These are phyloP conservation scores for Drosophila melanogaster DNA, from an alignment of 1,140 invertebrate species.

Conservation along the genomic window Release_6_plus_ISO1_MT NT_033777.3:7144501-7145000, in stretches of 20 bases:
- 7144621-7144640: background rate
- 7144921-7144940: conserved; percentile 97
- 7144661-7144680: background rate
- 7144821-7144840: conserved; percentile 97
- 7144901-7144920: background rate
- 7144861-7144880: conserved; percentile 84
- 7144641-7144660: background rate
- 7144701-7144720: background rate
- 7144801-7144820: conserved; percentile 90
- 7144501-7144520: no score
- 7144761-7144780: conserved; percentile 29
- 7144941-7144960: conserved; percentile 94
- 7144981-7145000: conserved; percentile 99
- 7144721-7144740: background rate
- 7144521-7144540: no score
- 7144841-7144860: conserved; percentile 98
- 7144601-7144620: no score
- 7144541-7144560: no score
- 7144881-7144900: background rate
- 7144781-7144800: background rate
- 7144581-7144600: no score
- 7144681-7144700: background rate
- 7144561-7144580: background rate
- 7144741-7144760: conserved; percentile 9
- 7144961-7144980: conserved; percentile 90